phyloP scores from a whole-genome alignment of 2,797 vertebrate genomes.

The Synaphobranchus kaupii region DNA sequence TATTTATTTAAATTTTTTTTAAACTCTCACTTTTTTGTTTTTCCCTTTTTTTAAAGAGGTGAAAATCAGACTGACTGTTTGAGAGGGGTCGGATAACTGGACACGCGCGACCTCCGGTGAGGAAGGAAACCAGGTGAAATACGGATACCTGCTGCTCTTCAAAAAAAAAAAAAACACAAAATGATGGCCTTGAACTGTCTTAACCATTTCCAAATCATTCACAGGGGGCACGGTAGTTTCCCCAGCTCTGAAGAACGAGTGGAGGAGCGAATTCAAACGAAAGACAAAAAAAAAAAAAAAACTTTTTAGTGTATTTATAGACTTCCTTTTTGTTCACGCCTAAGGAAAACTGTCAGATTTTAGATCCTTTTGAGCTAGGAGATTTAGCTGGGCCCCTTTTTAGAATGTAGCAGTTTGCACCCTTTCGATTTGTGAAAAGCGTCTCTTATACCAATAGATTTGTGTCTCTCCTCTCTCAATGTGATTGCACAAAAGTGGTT shows the following conservation, averaged over 20 bases:
- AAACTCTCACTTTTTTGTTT: neutral
- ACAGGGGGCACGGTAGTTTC: neutral
- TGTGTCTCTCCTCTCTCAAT: slow-evolving; percentile 73
- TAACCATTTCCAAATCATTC: slow-evolving; percentile 79
- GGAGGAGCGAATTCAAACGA: slow-evolving; percentile 76
- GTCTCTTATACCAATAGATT: slow-evolving; percentile 87
- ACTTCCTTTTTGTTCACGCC: slow-evolving; percentile 67
- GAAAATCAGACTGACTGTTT: slow-evolving; percentile 58
- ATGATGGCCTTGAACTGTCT: slow-evolving; percentile 85
- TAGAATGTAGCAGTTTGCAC: slow-evolving; percentile 91
- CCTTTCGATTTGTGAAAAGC: slow-evolving; percentile 78
- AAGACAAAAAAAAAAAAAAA: slow-evolving; percentile 70
- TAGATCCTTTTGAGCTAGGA: slow-evolving; percentile 64
- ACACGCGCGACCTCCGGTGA: slow-evolving; percentile 63
- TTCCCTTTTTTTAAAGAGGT: slow-evolving; percentile 54
- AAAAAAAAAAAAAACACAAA: slow-evolving; percentile 69
- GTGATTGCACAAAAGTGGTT: slow-evolving; percentile 94
- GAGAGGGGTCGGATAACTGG: slow-evolving; percentile 68
- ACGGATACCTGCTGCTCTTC: slow-evolving; percentile 83
- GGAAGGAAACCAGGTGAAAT: slow-evolving; percentile 71
- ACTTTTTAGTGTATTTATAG: slow-evolving; percentile 84
- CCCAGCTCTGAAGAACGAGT: slow-evolving; percentile 52
- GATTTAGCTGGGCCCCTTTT: slow-evolving; percentile 76
- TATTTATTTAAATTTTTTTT: neutral
- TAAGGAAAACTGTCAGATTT: slow-evolving; percentile 57